Percentiles rank a stretch among this genome's conserved stretches.
Evolutionary conservation across 2,113 vertebrate genomes (phyloP).

Genomic region (Ictalurus punctatus): DNA sequence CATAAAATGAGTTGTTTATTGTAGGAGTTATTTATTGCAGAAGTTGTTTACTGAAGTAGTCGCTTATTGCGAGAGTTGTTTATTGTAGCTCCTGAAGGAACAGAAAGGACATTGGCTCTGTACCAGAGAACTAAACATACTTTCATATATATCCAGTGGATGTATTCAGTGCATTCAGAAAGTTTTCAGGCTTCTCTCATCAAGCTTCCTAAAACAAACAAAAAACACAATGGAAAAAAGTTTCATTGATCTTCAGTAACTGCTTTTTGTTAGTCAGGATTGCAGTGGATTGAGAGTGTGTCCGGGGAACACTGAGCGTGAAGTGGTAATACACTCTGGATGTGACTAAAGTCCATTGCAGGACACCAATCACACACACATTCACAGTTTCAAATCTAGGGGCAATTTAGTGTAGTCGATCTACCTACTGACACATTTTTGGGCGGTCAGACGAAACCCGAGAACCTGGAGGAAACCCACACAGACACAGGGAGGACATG

Average conservation of each 20-base stretch:
- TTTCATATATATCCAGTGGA: background rate
- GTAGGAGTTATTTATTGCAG: background rate
- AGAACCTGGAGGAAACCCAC: background rate
- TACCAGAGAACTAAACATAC: background rate
- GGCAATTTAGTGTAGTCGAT: background rate
- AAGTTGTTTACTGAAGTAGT: background rate
- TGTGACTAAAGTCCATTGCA: no score
- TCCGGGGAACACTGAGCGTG: background rate
- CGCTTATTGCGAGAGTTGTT: background rate
- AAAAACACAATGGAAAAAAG: background rate
- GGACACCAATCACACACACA: background rate
- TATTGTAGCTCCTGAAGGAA: slow-evolving; percentile 6
- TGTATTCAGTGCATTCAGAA: background rate
- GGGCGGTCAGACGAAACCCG: background rate
- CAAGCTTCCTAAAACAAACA: background rate
- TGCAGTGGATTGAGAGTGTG: background rate
- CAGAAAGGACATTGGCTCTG: background rate
- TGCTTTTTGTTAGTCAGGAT: background rate
- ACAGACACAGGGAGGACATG: background rate
- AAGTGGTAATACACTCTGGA: background rate
- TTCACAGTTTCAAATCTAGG: background rate
- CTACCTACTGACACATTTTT: background rate
- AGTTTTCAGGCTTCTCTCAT: background rate
- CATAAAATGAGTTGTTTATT: background rate
- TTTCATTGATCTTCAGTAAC: background rate